phyloP scores from a whole-genome alignment of 64 coral and sea anemone species.

The Montipora efflorescens region DNA sequence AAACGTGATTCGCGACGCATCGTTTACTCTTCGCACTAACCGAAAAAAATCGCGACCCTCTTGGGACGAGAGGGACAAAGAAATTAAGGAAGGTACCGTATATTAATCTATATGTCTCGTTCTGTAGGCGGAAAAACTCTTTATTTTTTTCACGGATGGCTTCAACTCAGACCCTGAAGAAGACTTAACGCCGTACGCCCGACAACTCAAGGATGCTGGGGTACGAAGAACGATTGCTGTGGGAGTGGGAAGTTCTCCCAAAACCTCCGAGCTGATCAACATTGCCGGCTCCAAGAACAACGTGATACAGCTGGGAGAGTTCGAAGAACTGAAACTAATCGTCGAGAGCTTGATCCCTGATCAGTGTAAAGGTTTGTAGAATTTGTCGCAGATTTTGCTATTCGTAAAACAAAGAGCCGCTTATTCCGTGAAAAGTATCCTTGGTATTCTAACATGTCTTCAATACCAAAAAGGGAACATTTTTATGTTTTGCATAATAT shows the following conservation, averaged over 20 bases:
- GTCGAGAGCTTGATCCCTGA: constrained; percentile 46
- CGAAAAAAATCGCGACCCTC: no score
- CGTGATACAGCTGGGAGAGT: constrained; percentile 35
- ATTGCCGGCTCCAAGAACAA: constrained; percentile 67
- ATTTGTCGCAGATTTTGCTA: no score
- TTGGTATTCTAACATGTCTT: no score
- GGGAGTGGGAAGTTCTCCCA: constrained; percentile 16
- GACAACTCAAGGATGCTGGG: not conserved
- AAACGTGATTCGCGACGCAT: no score
- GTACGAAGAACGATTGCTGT: constrained; percentile 70
- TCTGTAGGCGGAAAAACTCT: constrained; percentile 60
- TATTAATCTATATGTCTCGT: not conserved
- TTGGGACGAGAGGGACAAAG: no score
- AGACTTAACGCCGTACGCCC: not conserved
- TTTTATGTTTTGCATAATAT: no score
- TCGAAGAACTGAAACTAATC: constrained; percentile 64
- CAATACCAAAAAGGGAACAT: no score
- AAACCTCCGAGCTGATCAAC: not conserved
- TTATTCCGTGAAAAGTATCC: no score
- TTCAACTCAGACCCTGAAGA: not conserved
- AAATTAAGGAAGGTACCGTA: no score
- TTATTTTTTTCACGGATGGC: constrained; percentile 84
- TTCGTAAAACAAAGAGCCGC: no score
- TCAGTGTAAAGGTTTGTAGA: not conserved
- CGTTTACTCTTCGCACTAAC: no score